Conservation (phyloP, 2,888 invertebrate genomes). For the Lissocephala sabroskyi region DNA sequence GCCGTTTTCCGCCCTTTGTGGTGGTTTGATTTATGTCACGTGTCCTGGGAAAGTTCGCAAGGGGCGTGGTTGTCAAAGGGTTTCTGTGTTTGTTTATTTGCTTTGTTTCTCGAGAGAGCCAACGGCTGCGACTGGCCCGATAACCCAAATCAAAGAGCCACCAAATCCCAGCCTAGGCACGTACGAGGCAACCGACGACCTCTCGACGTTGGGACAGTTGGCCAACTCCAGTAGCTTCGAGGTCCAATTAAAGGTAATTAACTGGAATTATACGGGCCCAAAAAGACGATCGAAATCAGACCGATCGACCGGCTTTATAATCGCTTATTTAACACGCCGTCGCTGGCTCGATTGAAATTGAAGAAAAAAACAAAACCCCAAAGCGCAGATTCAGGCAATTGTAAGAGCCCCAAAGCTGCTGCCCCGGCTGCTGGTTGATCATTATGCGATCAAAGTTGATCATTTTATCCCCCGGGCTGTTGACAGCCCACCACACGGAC, state of each 20-base stretch:
- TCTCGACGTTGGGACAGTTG: neutral
- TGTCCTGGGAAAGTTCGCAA: conserved; percentile 48
- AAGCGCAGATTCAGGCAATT: too few relatives aligned
- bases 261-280: conserved; percentile 57
- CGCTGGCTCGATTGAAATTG: conserved; percentile 50
- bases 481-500: conserved; percentile 70
- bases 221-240: conserved; percentile 52
- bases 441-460: conserved; percentile 71
- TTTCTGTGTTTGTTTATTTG: neutral
- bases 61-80: neutral
- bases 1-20: neutral
- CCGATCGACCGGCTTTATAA: conserved; percentile 54
- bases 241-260: conserved; percentile 67
- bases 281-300: conserved; percentile 36
- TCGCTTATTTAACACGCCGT: conserved; percentile 64
- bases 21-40: conserved; percentile 54
- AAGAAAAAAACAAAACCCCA: too few relatives aligned
- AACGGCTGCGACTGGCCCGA: too few relatives aligned
- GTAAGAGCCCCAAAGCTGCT: conserved; percentile 2
- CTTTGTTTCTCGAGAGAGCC: too few relatives aligned
- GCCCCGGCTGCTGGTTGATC: conserved; percentile 37
- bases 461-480: conserved; percentile 71
- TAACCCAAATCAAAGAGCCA: too few relatives aligned
- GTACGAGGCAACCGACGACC: too few relatives aligned
- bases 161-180: conserved; percentile 48